Conservation (phyloP, 2,113 vertebrate genomes). For the Tychaedon coryphoeus region DNA sequence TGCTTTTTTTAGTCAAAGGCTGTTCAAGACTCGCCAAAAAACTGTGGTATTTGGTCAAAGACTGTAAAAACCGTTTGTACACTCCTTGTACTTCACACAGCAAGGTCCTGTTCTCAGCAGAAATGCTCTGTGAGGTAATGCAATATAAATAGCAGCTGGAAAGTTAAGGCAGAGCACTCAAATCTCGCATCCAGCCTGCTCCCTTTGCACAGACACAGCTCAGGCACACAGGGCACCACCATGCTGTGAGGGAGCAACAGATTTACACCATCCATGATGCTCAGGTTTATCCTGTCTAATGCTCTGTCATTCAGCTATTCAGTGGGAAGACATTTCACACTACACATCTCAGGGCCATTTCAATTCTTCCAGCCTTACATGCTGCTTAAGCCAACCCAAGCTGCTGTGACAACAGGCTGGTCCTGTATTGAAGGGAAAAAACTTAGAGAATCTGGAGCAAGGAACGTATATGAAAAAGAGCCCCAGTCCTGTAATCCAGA, state of each 20-base stretch:
- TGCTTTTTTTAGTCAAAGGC: neutral
- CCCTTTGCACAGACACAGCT: neutral
- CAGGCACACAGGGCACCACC: neutral
- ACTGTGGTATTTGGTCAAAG: neutral
- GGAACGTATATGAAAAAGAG: neutral
- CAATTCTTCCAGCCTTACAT: neutral
- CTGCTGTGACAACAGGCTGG: neutral
- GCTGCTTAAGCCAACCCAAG: neutral
- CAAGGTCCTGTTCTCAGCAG: neutral
- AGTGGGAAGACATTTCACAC: neutral
- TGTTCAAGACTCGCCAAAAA: neutral
- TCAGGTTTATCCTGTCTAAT: neutral
- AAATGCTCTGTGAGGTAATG: neutral
- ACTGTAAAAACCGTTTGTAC: neutral
- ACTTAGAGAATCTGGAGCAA: neutral
- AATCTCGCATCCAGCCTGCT: neutral
- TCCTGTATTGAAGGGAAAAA: neutral
- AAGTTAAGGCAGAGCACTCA: neutral
- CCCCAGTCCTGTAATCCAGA: neutral
- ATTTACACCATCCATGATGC: neutral
- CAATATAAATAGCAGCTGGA: neutral
- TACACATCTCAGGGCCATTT: neutral
- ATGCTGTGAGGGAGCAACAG: neutral
- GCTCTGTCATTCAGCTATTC: neutral
- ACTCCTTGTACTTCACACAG: neutral